Conservation (phyloP, 2,113 vertebrate genomes). For the Tachysurus vachellii region DNA sequence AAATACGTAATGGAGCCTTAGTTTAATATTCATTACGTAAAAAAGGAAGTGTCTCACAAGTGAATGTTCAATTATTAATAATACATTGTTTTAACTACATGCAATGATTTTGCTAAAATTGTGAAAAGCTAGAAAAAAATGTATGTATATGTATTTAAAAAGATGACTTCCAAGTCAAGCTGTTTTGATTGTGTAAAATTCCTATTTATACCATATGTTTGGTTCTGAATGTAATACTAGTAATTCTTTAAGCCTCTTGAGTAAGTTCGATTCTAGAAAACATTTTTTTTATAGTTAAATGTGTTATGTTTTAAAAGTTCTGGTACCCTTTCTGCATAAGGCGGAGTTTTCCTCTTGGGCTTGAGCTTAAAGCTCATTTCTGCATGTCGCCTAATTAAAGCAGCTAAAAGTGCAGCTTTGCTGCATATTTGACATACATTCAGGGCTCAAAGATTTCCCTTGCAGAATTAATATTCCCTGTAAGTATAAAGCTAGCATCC, state of each 20-base stretch:
- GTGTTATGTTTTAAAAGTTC: slow-evolving; percentile 14
- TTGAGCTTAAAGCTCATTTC: slow-evolving; percentile 38
- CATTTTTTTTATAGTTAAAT: neutral
- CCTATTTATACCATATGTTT: neutral
- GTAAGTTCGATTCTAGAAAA: neutral
- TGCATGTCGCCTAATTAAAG: slow-evolving; percentile 5
- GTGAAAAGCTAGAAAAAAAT: neutral
- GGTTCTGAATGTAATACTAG: neutral
- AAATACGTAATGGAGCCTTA: neutral
- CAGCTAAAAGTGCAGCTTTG: slow-evolving; percentile 20
- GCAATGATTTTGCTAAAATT: neutral
- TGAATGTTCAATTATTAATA: neutral
- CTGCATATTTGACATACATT: slow-evolving; percentile 8
- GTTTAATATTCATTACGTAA: neutral
- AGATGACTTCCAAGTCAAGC: neutral
- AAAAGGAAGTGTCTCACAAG: neutral
- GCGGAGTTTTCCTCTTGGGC: slow-evolving; percentile 43
- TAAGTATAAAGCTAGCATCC: neutral
- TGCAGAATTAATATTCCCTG: neutral
- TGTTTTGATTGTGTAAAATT: neutral
- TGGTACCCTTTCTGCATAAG: slow-evolving; percentile 42
- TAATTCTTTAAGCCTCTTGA: neutral
- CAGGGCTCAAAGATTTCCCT: slow-evolving; percentile 13
- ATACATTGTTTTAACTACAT: neutral
- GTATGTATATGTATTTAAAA: neutral